These are phyloP conservation scores for Buphagus erythrorhynchus DNA, from an alignment of 2,797 vertebrate genomes.

Conservation along the genomic window DNA sequence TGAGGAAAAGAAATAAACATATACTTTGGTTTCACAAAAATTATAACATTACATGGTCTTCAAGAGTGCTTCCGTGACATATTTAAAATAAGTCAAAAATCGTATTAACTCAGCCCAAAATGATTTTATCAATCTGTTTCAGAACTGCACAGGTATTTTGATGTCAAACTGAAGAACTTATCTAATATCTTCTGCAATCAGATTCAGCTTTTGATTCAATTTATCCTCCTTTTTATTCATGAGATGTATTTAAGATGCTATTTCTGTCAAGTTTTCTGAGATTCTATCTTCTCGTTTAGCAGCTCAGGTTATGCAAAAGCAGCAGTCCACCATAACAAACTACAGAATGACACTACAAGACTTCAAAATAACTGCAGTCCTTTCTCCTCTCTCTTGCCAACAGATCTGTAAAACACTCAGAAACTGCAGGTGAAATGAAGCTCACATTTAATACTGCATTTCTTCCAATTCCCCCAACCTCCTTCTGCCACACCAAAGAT, in stretches of 20 bases:
- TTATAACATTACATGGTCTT: neutral
- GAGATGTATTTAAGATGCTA: accelerated
- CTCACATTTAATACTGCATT: accelerated
- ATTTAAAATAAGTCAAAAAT: neutral
- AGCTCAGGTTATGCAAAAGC: neutral
- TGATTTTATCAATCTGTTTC: neutral
- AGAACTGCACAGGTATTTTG: neutral
- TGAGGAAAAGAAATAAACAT: neutral
- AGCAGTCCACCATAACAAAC: neutral
- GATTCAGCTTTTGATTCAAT: neutral
- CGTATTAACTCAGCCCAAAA: neutral
- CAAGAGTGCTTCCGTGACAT: neutral
- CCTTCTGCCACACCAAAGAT: neutral
- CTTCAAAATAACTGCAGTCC: neutral
- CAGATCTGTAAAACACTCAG: neutral
- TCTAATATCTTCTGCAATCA: neutral
- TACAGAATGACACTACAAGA: neutral
- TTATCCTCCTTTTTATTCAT: neutral
- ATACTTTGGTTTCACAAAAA: neutral
- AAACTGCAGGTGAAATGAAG: accelerated
- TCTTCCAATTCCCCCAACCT: neutral
- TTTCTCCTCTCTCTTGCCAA: neutral
- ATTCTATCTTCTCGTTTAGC: neutral
- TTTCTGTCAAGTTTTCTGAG: neutral
- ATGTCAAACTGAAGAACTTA: neutral